Percentiles rank a stretch among this genome's conserved stretches.
Conservation (phyloP, 2,113 vertebrate species). For the Cnemophilus loriae region DNA sequence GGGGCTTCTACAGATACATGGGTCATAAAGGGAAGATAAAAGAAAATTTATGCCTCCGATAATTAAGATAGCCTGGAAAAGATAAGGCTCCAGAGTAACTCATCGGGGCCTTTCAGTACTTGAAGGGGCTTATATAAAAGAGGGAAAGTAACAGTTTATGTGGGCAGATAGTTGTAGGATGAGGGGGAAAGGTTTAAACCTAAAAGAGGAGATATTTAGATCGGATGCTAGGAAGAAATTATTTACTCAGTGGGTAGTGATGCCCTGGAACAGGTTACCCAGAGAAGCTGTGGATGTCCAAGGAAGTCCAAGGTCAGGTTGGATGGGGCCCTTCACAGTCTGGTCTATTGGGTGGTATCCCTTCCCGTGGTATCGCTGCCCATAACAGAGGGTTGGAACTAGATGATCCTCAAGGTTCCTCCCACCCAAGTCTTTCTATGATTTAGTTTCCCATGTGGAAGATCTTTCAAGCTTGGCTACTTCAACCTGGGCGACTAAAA, state of each 20-base stretch:
- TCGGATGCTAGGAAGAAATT: background rate
- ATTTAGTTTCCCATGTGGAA: background rate
- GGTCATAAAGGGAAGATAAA: background rate
- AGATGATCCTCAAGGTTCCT: background rate
- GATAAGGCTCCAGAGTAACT: background rate
- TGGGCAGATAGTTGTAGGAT: background rate
- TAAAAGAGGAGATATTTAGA: background rate
- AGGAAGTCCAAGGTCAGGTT: background rate
- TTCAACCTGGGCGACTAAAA: background rate
- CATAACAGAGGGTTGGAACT: background rate
- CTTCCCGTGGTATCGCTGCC: background rate
- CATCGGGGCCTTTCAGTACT: background rate
- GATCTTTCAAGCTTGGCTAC: background rate
- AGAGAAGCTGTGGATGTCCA: background rate
- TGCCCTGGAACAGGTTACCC: background rate
- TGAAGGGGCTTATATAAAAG: background rate
- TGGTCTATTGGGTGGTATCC: background rate
- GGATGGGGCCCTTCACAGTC: background rate
- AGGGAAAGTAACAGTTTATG: background rate
- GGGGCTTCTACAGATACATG: background rate
- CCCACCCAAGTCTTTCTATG: background rate
- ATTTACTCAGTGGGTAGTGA: background rate
- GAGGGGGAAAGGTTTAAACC: background rate
- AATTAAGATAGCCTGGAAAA: background rate
- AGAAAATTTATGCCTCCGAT: accelerated